Conservation (phyloP, 2,888 invertebrate genomes). For the Stratiomys singularior region DNA sequence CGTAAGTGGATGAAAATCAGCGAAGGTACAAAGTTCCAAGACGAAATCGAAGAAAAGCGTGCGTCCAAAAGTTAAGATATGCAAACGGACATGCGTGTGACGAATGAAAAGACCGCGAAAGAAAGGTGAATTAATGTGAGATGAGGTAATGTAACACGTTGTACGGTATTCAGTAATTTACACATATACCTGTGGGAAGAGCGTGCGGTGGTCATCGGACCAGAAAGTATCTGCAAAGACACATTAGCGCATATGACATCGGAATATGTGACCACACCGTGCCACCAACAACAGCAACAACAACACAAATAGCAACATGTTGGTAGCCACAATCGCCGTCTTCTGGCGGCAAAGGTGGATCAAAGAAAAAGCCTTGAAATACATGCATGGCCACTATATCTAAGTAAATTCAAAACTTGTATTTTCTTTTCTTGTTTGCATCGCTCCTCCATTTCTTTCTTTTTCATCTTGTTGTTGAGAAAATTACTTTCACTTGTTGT, state of each 20-base stretch:
- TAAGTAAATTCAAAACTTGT: not conserved
- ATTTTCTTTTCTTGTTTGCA: not conserved
- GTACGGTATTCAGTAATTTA: not conserved
- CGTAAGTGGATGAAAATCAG: not conserved
- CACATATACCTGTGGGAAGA: not conserved
- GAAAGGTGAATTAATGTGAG: no score
- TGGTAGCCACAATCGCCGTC: no score
- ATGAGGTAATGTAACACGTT: no score
- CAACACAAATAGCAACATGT: no score
- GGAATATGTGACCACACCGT: not conserved
- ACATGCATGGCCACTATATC: not conserved
- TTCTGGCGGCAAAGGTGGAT: no score
- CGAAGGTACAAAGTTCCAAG: not conserved
- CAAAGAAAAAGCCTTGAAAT: no score
- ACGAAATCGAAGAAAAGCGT: not conserved
- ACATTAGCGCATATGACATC: not conserved
- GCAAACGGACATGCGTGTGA: not conserved
- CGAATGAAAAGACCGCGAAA: not conserved
- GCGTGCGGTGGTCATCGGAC: not conserved
- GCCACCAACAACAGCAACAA: no score
- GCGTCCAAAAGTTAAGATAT: not conserved
- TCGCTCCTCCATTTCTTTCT: not conserved
- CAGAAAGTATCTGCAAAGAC: not conserved
- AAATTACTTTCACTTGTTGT: conserved; percentile 19
- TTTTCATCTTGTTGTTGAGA: conserved; percentile 4